Percentiles rank a stretch among this genome's conserved stretches.
Evolutionary conservation across 2,113 vertebrate genomes (phyloP).

Genomic region (Orycteropus afer): DNA sequence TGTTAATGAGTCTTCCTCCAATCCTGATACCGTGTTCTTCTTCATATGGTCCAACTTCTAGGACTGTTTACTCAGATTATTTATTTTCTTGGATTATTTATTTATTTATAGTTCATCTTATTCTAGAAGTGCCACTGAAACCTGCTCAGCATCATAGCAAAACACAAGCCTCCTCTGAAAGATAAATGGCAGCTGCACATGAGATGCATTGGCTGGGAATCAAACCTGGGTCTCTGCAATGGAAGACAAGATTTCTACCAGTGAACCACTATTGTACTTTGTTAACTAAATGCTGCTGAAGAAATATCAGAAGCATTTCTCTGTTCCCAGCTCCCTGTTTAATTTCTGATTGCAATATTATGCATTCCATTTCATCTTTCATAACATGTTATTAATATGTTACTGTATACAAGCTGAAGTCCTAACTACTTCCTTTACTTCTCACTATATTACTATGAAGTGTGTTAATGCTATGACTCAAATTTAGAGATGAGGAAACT

Average conservation of each 20-base stretch:
- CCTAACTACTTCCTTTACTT: neutral
- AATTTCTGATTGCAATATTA: neutral
- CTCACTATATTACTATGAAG: neutral
- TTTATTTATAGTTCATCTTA: too few species aligned
- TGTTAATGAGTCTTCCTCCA: too few species aligned
- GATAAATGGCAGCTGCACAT: neutral
- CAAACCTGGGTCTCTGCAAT: neutral
- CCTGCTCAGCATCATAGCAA: too few species aligned
- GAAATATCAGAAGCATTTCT: neutral
- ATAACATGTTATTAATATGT: neutral
- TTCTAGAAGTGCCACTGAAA: neutral
- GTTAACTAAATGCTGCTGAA: neutral
- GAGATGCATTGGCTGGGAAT: neutral
- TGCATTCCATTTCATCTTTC: neutral
- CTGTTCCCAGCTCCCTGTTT: neutral
- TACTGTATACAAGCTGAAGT: neutral
- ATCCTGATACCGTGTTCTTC: too few species aligned
- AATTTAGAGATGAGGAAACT: conserved; percentile 2
- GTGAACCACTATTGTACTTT: neutral
- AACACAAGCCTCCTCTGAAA: too few species aligned
- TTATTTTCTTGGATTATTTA: too few species aligned
- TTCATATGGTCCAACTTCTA: too few species aligned
- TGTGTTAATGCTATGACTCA: neutral
- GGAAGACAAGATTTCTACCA: neutral
- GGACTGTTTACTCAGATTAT: too few species aligned